These are phyloP conservation scores for Oryzias javanicus DNA, from an alignment of 2,113 vertebrate genomes.

Conservation along the genomic window DNA sequence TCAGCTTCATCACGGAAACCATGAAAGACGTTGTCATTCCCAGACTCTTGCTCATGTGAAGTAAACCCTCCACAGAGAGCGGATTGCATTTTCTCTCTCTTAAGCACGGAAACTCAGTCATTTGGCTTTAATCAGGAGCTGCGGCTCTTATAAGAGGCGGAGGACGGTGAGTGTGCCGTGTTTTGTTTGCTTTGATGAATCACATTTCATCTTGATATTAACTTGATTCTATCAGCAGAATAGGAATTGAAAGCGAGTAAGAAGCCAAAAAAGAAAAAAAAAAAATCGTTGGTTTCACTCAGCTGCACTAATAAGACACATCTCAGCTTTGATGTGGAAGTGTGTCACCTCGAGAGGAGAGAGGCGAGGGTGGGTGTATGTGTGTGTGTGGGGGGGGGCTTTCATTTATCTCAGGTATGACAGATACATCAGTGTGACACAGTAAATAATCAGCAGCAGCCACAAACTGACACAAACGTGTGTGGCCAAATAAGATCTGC, in stretches of 20 bases:
- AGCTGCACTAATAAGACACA: conserved; percentile 63
- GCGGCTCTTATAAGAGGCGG: conserved; percentile 7
- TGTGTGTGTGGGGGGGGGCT: too few species aligned
- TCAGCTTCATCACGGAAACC: conserved; percentile 12
- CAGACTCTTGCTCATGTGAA: conserved; percentile 4
- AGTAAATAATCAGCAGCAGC: conserved; percentile 23
- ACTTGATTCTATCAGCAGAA: conserved; percentile 53
- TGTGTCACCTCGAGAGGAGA: conserved; percentile 68
- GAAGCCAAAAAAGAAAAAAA: conserved; percentile 41
- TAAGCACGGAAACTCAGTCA: conserved; percentile 30
- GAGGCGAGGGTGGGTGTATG: neutral
- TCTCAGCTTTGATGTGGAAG: conserved; percentile 69
- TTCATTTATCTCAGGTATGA: too few species aligned
- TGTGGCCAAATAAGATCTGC: conserved; percentile 35
- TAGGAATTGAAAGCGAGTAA: conserved; percentile 64
- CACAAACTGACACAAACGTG: conserved; percentile 33
- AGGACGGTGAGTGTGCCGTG: conserved; percentile 1
- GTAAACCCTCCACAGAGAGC: conserved; percentile 9
- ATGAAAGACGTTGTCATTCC: conserved; percentile 25
- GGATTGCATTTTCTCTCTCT: conserved; percentile 23
- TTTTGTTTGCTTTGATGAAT: conserved; percentile 73
- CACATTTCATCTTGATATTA: conserved; percentile 47
- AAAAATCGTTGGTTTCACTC: conserved; percentile 32
- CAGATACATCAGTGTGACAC: conserved; percentile 34
- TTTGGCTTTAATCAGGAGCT: conserved; percentile 36